phyloP scores from a whole-genome alignment of 1,140 invertebrate genomes.

The Procambarus virginalis region DNA sequence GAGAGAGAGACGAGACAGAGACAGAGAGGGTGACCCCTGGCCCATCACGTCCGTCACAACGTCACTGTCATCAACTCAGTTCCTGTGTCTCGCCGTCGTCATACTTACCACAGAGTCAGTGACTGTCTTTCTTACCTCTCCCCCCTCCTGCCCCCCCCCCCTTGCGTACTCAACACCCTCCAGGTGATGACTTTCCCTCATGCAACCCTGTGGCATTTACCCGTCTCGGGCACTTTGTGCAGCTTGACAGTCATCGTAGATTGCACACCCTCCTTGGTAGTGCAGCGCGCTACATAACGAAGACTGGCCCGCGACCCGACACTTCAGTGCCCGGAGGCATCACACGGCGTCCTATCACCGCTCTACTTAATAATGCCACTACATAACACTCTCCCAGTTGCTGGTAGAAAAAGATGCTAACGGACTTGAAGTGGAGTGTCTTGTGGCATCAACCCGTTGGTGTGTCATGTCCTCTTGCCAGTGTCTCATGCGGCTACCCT shows the following conservation, averaged over 20 bases:
- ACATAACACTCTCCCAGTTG: not conserved
- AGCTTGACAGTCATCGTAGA: not conserved
- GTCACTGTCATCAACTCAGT: conserved; percentile 32
- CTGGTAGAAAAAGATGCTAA: not conserved
- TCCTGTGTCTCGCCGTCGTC: conserved; percentile 5
- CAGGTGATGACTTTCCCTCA: no score
- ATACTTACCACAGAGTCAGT: not conserved
- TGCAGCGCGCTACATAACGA: not conserved
- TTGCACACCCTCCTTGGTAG: not conserved
- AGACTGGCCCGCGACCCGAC: not conserved
- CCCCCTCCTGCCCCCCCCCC: not conserved
- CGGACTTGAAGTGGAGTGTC: no score
- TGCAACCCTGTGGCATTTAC: not conserved
- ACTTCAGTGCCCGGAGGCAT: no score
- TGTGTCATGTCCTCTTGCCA: no score
- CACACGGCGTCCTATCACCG: not conserved
- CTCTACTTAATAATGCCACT: not conserved
- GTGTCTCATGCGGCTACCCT: no score
- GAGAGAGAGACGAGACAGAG: no score
- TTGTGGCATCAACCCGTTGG: no score
- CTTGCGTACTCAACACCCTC: not conserved
- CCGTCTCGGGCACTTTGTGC: not conserved
- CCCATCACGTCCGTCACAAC: conserved; percentile 43
- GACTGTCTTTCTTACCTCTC: not conserved
- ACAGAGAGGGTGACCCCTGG: conserved; percentile 7